Evolutionary conservation across 2,888 invertebrate species (phyloP), one percentile per base, ranked within the genome.

Genomic region (Agrochola litura): DNA sequence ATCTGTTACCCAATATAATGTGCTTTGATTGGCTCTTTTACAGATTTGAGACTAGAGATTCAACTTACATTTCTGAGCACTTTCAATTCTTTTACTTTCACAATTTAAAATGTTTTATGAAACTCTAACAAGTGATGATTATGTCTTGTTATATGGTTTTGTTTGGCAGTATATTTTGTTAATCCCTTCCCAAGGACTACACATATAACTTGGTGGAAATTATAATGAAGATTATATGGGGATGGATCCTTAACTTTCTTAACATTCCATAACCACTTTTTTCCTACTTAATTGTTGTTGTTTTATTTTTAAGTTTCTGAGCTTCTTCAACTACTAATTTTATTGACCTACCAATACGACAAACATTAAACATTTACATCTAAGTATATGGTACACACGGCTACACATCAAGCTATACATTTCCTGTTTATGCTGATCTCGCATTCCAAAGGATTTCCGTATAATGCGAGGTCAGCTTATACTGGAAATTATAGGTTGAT

Each of bases 311-410:
- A 80, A 37, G 64, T 74, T 75, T 73, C 64, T 77, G 69, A 69
- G 64, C 86, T 64, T 64, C 65, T 66, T 75, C 22, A 9, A 9
- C 52, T 43, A 64, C 82, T 86, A 82, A 83, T 86, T 77, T 77
- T 73, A 76, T 60, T 65, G 71, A 76, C 70, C 30, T 43, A 63
- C 70, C 68, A 80, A 73, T 78, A 64, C 80, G 70, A 84, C 73
- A 67, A 9, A 22, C 52, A 22, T 19, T 0, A 52, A 52, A 52
- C 2, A 22, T 9, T 52, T 9, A 2, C 22, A 22, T 52, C 52
- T 52, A 8, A 52, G 52, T 19, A 19, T 19, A 52, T 52, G 52
- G 52, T 22, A 30, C 30, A 30, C 30, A 30, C 30, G 30, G 30
- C 30, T 30, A 30, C 30, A 30, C 30, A 30, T 30, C 30, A 30